Conservation (phyloP, 35 echinoderm and acorn worm species). For the Nesometra sesokonis region DNA sequence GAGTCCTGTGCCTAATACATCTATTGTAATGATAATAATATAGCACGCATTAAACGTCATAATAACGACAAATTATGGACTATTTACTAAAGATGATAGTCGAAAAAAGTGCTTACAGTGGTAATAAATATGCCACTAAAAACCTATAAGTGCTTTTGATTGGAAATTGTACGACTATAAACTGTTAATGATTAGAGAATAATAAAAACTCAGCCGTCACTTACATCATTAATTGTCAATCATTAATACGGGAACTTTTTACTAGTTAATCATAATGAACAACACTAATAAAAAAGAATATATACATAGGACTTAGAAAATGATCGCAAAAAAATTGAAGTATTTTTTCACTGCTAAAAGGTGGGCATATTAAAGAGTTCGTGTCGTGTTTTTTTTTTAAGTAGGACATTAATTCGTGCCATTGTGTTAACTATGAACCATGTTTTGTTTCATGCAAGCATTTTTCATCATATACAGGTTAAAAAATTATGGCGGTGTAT, state of each 20-base stretch:
- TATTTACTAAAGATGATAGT: not conserved
- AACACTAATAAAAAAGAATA: not conserved
- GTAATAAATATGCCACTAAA: not conserved
- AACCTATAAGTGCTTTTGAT: not conserved
- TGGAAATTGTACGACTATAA: not conserved
- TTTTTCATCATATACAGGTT: too few species aligned
- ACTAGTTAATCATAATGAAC: not conserved
- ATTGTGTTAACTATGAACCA: too few species aligned
- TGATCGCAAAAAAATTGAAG: too few species aligned
- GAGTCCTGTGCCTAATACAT: not conserved
- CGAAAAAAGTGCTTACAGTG: not conserved
- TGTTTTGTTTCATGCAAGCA: too few species aligned
- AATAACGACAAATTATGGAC: not conserved
- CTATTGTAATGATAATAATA: not conserved
- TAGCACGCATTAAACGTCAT: not conserved
- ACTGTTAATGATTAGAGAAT: not conserved
- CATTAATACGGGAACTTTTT: not conserved
- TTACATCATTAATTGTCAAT: not conserved
- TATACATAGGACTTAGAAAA: not conserved
- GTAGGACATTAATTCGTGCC: too few species aligned
- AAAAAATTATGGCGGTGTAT: too few species aligned
- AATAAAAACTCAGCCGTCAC: not conserved
- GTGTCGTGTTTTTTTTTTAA: too few species aligned
- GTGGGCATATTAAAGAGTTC: too few species aligned
- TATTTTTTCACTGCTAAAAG: too few species aligned